phyloP scores from a whole-genome alignment of 23 tunicate genomes.

The Pegea sp. region DNA sequence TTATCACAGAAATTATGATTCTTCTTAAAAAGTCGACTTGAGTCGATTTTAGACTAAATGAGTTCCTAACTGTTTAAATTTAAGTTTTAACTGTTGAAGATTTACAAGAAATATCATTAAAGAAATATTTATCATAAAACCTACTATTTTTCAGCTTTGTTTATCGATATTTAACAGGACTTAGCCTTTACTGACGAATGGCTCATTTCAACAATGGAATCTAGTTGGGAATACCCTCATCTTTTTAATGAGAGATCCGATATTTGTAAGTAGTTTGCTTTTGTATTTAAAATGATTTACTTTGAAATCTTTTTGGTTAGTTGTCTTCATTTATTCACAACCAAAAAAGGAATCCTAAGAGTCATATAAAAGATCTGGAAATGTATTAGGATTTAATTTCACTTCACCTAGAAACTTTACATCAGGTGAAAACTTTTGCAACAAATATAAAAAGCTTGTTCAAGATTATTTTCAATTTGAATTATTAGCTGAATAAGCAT shows the following conservation, averaged over 20 bases:
- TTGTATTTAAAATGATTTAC: neutral
- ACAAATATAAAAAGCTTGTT: neutral
- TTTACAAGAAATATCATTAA: no score
- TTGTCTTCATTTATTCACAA: constrained; percentile 96
- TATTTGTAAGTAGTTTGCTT: constrained; percentile 51
- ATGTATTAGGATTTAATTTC: constrained; percentile 96
- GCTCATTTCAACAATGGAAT: constrained; percentile 97
- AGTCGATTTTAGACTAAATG: neutral
- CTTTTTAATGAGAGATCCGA: constrained; percentile 84
- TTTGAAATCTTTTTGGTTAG: constrained; percentile 10
- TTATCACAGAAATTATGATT: no score
- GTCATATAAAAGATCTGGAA: constrained; percentile 91
- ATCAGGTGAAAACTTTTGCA: constrained; percentile 25
- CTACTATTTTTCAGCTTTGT: no score
- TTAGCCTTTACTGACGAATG: constrained; percentile 94
- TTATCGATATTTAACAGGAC: constrained; percentile 22
- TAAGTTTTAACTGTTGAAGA: no score
- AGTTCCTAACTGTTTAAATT: neutral
- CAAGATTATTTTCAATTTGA: neutral
- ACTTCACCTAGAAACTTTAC: constrained; percentile 77
- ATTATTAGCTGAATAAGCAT: no score
- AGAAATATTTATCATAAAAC: no score
- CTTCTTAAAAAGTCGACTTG: no score
- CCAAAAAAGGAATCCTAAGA: constrained; percentile 82
- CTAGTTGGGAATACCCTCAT: constrained; percentile 94